Percentiles rank a stretch among this genome's conserved stretches.
Evolutionary conservation across 2,888 invertebrate species (phyloP).

Genomic region (Cerastis rubricosa): DNA sequence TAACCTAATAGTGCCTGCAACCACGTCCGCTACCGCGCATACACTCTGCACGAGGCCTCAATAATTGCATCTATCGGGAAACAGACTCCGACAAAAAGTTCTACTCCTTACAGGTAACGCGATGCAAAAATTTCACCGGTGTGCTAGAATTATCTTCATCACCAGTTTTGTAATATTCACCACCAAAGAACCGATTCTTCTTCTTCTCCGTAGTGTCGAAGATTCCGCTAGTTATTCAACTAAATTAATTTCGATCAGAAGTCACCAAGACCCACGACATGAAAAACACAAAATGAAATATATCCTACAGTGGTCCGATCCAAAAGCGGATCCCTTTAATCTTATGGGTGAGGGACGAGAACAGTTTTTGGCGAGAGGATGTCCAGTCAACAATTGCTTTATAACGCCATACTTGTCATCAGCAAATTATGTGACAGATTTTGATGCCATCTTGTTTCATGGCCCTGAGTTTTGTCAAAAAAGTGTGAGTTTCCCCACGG

Average conservation of each 20-base stretch:
- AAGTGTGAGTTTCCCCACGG: background rate
- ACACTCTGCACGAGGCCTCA: background rate
- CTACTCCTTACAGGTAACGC: background rate
- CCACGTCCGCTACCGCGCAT: too few relatives aligned
- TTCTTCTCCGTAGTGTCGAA: background rate
- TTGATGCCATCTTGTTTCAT: conserved; percentile 30
- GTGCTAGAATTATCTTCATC: background rate
- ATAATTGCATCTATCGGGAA: background rate
- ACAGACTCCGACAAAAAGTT: background rate
- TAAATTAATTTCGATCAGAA: background rate
- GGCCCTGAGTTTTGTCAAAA: conserved; percentile 31
- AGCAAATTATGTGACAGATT: background rate
- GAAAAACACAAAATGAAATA: background rate
- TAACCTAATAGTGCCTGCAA: too few relatives aligned
- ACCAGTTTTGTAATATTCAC: background rate
- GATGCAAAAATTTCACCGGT: background rate
- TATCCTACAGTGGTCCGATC: conserved; percentile 38
- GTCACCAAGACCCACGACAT: too few relatives aligned
- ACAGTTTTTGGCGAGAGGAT: conserved; percentile 16
- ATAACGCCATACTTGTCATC: background rate
- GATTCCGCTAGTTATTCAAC: background rate
- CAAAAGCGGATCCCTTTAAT: conserved; percentile 9
- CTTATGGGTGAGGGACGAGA: conserved; percentile 26
- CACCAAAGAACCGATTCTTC: background rate
- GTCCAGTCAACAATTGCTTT: conserved; percentile 20